phyloP scores from a whole-genome alignment of 2,888 invertebrate genomes.

The Nomada ruficornis region DNA sequence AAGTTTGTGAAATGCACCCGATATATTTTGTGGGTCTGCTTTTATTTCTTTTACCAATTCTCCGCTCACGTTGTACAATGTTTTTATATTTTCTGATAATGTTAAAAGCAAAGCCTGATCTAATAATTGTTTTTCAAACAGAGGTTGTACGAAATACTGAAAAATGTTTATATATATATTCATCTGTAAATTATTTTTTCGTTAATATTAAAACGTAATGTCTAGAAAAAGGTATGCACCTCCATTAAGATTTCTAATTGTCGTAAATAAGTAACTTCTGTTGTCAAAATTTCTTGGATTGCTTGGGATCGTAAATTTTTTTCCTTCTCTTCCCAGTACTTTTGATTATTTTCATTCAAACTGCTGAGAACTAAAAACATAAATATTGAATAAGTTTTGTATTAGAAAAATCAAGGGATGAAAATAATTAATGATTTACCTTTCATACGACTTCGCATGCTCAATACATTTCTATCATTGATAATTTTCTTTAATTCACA shows the following conservation, averaged over 20 bases:
- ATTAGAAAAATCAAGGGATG: conserved; percentile 6
- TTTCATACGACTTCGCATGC: conserved; percentile 87
- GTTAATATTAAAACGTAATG: conserved; percentile 28
- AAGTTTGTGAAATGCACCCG: conserved; percentile 88
- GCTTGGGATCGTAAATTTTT: conserved; percentile 85
- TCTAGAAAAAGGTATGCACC: conserved; percentile 75
- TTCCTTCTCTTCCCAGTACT: conserved; percentile 78
- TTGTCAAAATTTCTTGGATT: conserved; percentile 88
- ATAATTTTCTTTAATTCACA: conserved; percentile 87
- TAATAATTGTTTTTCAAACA: conserved; percentile 85
- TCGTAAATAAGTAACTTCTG: conserved; percentile 89
- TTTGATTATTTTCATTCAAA: conserved; percentile 84
- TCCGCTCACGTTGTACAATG: conserved; percentile 88
- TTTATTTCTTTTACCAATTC: conserved; percentile 87
- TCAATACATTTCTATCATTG: conserved; percentile 87
- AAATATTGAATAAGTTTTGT: conserved; percentile 14
- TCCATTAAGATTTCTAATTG: conserved; percentile 89
- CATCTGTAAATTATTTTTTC: not conserved
- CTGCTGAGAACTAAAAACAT: conserved; percentile 85
- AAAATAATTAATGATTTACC: conserved; percentile 82
- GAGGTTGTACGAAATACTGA: conserved; percentile 87
- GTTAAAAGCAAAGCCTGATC: conserved; percentile 85
- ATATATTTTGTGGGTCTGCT: conserved; percentile 86
- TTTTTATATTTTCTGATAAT: conserved; percentile 88
- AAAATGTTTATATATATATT: conserved; percentile 43